Evolutionary conservation across 23 tunicate species (phyloP), one percentile per base, ranked within the genome.

Genomic region (Diplosoma virens): DNA sequence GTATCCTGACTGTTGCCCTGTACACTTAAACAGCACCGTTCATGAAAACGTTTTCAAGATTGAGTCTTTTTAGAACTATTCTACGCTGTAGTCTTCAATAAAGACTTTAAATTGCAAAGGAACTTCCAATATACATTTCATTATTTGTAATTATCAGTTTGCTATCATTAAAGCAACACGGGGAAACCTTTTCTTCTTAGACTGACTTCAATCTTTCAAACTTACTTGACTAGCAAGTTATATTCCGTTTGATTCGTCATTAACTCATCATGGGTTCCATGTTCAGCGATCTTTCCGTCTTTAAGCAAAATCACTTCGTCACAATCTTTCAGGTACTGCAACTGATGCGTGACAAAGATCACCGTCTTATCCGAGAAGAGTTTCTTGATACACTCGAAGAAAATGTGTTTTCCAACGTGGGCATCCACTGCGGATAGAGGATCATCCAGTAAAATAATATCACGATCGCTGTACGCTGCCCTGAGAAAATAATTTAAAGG

Each of bases 361-460:
- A 90, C 80, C 17, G 95, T 94, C 54, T 80, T 86, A 16, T 70
- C 89, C 5, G 56, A 37, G 59, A 94, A 67, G 23, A 41, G 46
- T 56, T 69, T 88, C 74, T 85, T 83, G 80, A 94, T 94, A 76
- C 94, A 94, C 46, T 94, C 94, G 52, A 69, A 83, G 76, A 94
- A 94, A 27, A 94, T 94, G 2, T 94, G 88, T 65, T 94, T 94
- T 25, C 93, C 99, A 33, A 94, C 99, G 53, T 94, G 95, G 20
- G 99, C 90, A 34, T 94, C 99, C 23, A 94, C 99, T 1, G 99
- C 99, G 1, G 99, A 94, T 2, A 94, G 66, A 0, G 99, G 99
- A 67, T 94, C 99, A 32, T 94, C 99, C 29, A 94, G 69, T 14
- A 94, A 59, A 23, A 94, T 70, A 20, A 94, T 79, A 30, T 94